Base-by-base conservation (phyloP, 2,888 invertebrate genomes). In the Epiblema foenella region DNA sequence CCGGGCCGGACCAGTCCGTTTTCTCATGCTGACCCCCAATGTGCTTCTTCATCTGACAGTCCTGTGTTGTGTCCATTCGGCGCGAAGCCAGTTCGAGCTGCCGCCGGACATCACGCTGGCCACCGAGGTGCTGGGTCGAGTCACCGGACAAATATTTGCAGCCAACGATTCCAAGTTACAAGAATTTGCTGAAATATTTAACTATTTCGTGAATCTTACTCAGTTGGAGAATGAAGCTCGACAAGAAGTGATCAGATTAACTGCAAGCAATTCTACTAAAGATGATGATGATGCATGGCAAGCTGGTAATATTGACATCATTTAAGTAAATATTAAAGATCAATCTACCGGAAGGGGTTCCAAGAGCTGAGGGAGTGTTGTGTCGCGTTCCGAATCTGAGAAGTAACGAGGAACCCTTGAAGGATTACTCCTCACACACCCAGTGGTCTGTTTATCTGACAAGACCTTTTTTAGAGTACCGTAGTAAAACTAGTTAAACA, bases 121-220 rank as follows among this genome's bases (percentile, higher is more conserved):
- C 5, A 49, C 18, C 3, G 66, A 46, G 0, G 9, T 39, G 4
- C 15, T 67, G 72, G 75, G 62, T 64, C 69, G 70, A 73, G 78
- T 66, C 75, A 87, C 46, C 73, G 79, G 51, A 77, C 83, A 77
- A 66, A 84, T 91, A 64, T 88, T 91, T 74, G n/a, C n/a, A 10
- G n/a, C n/a, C 2, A 42, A 66, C 46, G 59, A 60, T 33, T 46
- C 65, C 3, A 65, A 54, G 17, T 46, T 54, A 33, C 79, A 77
- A 68, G 83, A 87, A 51, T 86, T 83, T 72, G 77, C 82, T 1
- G 75, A 75, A 46, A 80, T 88, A 58, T 85, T 88, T 75, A 84
- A 87, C 57, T 85, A 81, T 73, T 86, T 90, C 57, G 75, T 81
- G 5, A 80, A 83, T 29, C 75, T 85, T 39, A 83, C 85, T n/a